A percentile compares a stretch with the other conserved stretches of the same genome.
Conservation (phyloP, 2,888 invertebrate species). For the Limnephilus auricula region DNA sequence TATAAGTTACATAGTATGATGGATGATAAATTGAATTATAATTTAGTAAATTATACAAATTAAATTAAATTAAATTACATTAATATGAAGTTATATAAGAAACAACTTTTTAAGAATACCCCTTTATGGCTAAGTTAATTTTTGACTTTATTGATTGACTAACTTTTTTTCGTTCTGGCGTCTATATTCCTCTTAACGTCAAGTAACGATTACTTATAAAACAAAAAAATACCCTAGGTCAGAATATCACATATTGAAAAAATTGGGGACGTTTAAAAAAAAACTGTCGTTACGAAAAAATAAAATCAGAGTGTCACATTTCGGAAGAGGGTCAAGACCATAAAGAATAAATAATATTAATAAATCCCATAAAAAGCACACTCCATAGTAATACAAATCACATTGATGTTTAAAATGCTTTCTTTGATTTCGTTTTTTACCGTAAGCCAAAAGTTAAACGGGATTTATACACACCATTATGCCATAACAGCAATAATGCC, state of each 20-base stretch:
- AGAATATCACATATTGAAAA: not conserved
- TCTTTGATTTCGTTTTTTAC: constrained; percentile 28
- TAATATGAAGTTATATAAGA: too few relatives aligned
- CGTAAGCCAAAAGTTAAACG: constrained; percentile 29
- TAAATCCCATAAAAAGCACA: not conserved
- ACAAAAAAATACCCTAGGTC: not conserved
- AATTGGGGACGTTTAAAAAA: not conserved
- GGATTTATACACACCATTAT: constrained; percentile 40
- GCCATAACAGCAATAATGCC: constrained; percentile 42
- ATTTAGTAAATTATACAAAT: too few relatives aligned
- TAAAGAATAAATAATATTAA: constrained; percentile 2
- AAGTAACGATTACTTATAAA: not conserved
- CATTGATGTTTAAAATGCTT: not conserved
- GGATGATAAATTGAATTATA: too few relatives aligned
- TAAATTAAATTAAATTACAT: too few relatives aligned
- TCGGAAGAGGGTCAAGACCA: not conserved
- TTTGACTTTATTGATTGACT: too few relatives aligned
- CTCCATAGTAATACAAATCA: not conserved
- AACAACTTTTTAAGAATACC: too few relatives aligned
- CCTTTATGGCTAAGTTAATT: too few relatives aligned
- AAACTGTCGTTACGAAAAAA: not conserved
- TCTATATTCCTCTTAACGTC: too few relatives aligned
- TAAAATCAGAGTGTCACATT: not conserved
- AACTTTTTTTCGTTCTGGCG: too few relatives aligned
- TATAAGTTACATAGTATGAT: too few relatives aligned